Base-by-base conservation (phyloP, 2,797 vertebrate species). In the Rachycentron canadum region DNA sequence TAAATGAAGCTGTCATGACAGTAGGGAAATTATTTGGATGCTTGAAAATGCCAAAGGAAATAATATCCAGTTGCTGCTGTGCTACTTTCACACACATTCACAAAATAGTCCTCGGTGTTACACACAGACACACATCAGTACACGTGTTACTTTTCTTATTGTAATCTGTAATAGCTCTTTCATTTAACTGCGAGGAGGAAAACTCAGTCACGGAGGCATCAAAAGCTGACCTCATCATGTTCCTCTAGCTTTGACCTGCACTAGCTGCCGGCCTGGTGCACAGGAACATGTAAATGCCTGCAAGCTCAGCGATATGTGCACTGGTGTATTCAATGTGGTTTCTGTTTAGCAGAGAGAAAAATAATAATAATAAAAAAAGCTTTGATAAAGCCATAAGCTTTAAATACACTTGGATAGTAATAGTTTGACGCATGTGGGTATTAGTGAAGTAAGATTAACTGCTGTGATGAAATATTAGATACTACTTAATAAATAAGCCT, bases 381-480 rank as follows among this genome's bases (percentile, higher is more conserved):
- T 73, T 49, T 26, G 25, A 73, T 66, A 61, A 77, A 71, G 47
- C 59, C 66, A 25, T 73, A 81, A 81, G 67, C 83, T 43, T 59
- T 40, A 63, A 84, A 82, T 61, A 70, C 60, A 81, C 62, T 25
- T 56, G 32, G 59, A 82, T 79, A 88, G n/a, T 77, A 84, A 75
- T 69, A 69, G 77, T 50, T 53, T 76, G 76, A 78, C 19, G 62
- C 68, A 82, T 87, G 68, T 1, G 65, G 52, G 86, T 81, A 87
- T 88, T 88, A 88, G 84, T 65, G 53, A 60, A 85, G 82, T 67
- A 50, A 86, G 88, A 92, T 90, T 82, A 88, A 79, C 67, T 81
- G 80, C 32, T 56, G 53, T 79, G 83, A 76, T 88, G 77, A 80
- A 76, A 90, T 78, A 74, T 88, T 72, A 85, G 82, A 86, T 82